Evolutionary conservation across 2,888 invertebrate species (phyloP).

Genomic region (Euspilapteryx auroguttella): DNA sequence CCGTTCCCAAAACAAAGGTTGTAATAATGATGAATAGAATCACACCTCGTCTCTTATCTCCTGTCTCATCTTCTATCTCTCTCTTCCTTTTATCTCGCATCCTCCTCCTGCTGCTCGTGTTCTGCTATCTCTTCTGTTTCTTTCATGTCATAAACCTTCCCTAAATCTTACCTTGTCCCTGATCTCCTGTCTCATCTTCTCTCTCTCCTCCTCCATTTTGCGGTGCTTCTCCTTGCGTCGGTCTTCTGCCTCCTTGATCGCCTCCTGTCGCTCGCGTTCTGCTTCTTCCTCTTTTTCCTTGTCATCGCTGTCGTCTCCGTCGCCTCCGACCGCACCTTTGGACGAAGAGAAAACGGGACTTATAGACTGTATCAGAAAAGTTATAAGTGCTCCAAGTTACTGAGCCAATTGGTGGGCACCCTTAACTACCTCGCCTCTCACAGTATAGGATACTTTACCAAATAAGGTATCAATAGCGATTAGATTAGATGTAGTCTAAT

Average conservation of each 20-base stretch:
- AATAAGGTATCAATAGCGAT: too few relatives aligned
- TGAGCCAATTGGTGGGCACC: too few relatives aligned
- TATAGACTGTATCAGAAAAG: too few relatives aligned
- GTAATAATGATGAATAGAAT: too few relatives aligned
- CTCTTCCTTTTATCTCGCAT: constrained; percentile 26
- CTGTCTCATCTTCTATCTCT: constrained; percentile 13
- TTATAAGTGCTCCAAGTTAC: too few relatives aligned
- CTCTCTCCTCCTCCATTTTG: constrained; percentile 99
- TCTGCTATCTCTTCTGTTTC: constrained; percentile 14
- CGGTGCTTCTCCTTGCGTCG: constrained; percentile 98
- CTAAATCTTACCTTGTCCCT: constrained; percentile 98
- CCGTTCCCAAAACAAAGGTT: too few relatives aligned
- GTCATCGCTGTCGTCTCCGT: constrained; percentile 90
- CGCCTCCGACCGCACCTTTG: constrained; percentile 90
- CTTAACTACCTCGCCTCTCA: too few relatives aligned
- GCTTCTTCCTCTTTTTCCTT: constrained; percentile 98
- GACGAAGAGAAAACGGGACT: too few relatives aligned
- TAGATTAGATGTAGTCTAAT: too few relatives aligned
- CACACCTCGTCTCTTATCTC: too few relatives aligned
- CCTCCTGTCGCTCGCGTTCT: constrained; percentile 96
- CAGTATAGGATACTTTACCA: too few relatives aligned
- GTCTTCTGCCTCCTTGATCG: constrained; percentile 96
- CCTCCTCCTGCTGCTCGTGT: constrained; percentile 10
- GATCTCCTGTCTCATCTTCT: constrained; percentile 99
- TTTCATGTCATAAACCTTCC: too few relatives aligned